These are phyloP conservation scores for Apotomis capreana DNA, from an alignment of 2,888 invertebrate genomes.

Conservation along the genomic window DNA sequence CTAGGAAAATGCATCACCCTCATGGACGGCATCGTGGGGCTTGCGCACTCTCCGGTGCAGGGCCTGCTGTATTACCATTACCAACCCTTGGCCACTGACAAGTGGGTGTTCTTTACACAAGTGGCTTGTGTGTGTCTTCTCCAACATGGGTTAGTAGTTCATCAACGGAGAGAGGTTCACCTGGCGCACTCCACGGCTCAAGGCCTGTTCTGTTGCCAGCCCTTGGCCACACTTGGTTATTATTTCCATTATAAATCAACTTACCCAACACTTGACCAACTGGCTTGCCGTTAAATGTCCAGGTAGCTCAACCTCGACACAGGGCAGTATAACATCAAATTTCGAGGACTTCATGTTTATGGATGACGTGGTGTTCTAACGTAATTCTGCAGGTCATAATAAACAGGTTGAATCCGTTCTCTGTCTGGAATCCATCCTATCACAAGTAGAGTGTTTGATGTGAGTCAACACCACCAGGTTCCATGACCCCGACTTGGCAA, in stretches of 20 bases:
- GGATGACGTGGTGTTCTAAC: constrained; percentile 85
- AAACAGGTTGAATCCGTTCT: too few species aligned
- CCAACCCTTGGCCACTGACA: constrained; percentile 89
- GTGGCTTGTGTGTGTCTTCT: constrained; percentile 65
- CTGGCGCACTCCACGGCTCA: constrained; percentile 86
- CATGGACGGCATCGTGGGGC: constrained; percentile 89
- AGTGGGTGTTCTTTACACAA: constrained; percentile 60
- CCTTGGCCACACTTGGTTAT: constrained; percentile 87
- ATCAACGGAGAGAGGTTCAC: constrained; percentile 88
- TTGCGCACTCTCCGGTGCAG: constrained; percentile 86
- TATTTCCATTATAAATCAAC: constrained; percentile 83
- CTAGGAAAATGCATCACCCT: constrained; percentile 87
- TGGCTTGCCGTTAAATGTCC: constrained; percentile 63
- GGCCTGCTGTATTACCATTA: constrained; percentile 87
- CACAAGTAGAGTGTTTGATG: too few species aligned
- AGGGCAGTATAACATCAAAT: constrained; percentile 87
- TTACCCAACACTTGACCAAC: constrained; percentile 87
- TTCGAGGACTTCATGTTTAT: constrained; percentile 87
- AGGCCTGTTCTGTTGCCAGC: constrained; percentile 87
- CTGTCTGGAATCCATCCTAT: too few species aligned
- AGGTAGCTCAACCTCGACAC: constrained; percentile 94
- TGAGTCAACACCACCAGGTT: too few species aligned
- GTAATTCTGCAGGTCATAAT: too few species aligned
- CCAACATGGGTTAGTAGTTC: constrained; percentile 89
- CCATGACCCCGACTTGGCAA: too few species aligned